phyloP scores from a whole-genome alignment of 2,888 invertebrate species.

The Scaptomyza reducta region DNA sequence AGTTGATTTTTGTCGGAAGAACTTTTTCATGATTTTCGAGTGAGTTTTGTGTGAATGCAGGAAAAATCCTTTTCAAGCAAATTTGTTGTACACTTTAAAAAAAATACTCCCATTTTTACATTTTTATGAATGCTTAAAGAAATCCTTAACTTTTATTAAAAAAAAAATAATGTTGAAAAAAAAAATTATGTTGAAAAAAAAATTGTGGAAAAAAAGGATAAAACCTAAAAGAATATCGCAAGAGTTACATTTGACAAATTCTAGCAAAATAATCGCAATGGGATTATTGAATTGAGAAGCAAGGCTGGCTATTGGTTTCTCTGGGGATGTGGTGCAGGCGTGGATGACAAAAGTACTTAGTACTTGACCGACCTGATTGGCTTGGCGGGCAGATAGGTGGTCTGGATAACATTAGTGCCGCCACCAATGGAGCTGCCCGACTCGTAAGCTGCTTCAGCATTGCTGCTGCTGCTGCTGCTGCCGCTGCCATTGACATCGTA shows the following conservation, averaged over 20 bases:
- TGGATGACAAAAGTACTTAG: slow-evolving; percentile 11
- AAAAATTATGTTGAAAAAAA: slow-evolving; percentile 37
- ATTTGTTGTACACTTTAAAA: too few species aligned
- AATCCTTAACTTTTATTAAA: slow-evolving; percentile 68
- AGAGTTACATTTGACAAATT: slow-evolving; percentile 45
- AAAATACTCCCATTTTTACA: slow-evolving; percentile 8
- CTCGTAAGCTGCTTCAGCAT: slow-evolving; percentile 16
- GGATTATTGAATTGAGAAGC: slow-evolving; percentile 43
- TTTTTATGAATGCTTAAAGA: slow-evolving; percentile 69
- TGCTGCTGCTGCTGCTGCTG: slow-evolving; percentile 46
- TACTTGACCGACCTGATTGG: slow-evolving; percentile 53
- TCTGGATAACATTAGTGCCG: slow-evolving; percentile 47
- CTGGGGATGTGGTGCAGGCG: slow-evolving; percentile 2
- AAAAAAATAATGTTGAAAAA: slow-evolving; percentile 52
- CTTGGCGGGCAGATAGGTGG: slow-evolving; percentile 71
- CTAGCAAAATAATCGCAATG: slow-evolving; percentile 34
- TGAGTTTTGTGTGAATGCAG: too few species aligned
- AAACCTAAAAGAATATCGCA: slow-evolving; percentile 53
- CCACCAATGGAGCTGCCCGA: slow-evolving; percentile 1
- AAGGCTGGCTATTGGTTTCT: slow-evolving; percentile 6
- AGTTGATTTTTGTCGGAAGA: too few species aligned
- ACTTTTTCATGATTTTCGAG: too few species aligned
- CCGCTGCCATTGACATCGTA: slow-evolving; percentile 23
- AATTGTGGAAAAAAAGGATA: slow-evolving; percentile 22
- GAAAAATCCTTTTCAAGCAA: too few species aligned